Base-by-base conservation (phyloP, 2,888 invertebrate genomes). In the Matsumyia berberina region DNA sequence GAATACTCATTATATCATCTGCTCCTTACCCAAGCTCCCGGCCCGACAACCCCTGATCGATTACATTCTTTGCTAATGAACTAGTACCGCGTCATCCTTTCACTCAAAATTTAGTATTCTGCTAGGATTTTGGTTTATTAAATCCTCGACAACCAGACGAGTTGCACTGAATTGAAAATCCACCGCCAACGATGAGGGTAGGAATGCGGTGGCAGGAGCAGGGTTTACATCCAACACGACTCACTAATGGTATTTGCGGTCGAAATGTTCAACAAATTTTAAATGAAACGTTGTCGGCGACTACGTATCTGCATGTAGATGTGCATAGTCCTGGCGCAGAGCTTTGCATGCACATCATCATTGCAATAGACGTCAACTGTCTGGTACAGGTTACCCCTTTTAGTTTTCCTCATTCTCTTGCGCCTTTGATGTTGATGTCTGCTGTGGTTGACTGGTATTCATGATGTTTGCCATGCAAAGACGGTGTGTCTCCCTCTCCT, bases 261-360 rank as follows among this genome's bases (percentile, higher is more conserved):
- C 42, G 51, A 66, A 79, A 58, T 66, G 42, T 73, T 64, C 49
- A 72, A 35, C 24, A 70, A 62, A 37, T 78, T 70, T 70, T 37
- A 46, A 57, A 70, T 70, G 70, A 53, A 64, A 67, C 51, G 24
- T 17, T 31, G 51, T 31, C 51, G 42, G 11, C 17, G 11, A 19
- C 39, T 46, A 0, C 24, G 11, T 8, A 2, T 9, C n/a, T 35
- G 19, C n/a, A 8, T 37, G 37, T 7, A 19, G 6, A 4, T 49
- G 9, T 15, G 2, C 24, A 15, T 42, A 24, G 24, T 24, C 24
- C 24, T n/a, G n/a, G 5, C 2, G 15, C 12, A 33, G 2, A 49
- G 69, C 46, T 76, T 76, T 69, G 60, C 46, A 67, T 69, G 55
- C 62, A 76, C 46, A 81, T 74, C 74, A 60, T 29, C 69, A 51